A percentile compares a stretch with the other conserved stretches of the same genome.
Evolutionary conservation across 2,113 vertebrate species (phyloP).

Genomic region (Symphodus melops): DNA sequence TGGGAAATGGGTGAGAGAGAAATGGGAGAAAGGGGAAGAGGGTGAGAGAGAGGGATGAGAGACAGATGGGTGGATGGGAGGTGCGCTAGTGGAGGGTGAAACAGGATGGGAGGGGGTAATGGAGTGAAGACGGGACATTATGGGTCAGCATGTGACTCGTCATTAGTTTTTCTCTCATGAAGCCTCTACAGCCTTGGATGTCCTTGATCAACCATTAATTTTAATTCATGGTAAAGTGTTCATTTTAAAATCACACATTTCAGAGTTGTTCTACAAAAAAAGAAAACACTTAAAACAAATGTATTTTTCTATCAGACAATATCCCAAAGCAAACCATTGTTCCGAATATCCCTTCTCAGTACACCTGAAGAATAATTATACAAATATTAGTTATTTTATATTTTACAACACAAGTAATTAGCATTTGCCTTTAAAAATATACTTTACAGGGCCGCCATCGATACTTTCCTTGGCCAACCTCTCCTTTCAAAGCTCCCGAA

Average conservation of each 20-base stretch:
- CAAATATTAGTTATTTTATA: too few relatives aligned
- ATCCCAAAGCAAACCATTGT: conserved; percentile 3
- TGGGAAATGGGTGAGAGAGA: conserved; percentile 53
- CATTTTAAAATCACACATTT: too few relatives aligned
- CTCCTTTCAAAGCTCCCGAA: neutral
- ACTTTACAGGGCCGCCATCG: conserved; percentile 10
- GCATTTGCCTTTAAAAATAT: conserved; percentile 2
- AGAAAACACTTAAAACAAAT: neutral
- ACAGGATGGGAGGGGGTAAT: conserved; percentile 32
- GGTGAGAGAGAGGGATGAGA: conserved; percentile 63
- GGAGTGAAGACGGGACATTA: conserved; percentile 39
- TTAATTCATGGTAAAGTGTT: too few relatives aligned
- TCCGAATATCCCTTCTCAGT: neutral
- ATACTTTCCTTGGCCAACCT: conserved; percentile 12
- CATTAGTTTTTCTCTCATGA: neutral
- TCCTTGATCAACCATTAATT: neutral
- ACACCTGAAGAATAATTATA: too few relatives aligned
- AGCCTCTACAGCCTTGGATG: conserved; percentile 9
- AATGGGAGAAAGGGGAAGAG: conserved; percentile 21
- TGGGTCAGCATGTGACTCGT: conserved; percentile 49
- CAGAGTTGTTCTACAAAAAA: neutral
- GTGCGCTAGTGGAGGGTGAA: conserved; percentile 32
- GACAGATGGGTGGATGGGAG: conserved; percentile 59
- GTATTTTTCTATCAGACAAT: conserved; percentile 5
- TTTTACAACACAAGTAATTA: neutral